A percentile compares a stretch with the other conserved stretches of the same genome.
Conservation (phyloP, 2,797 vertebrate species). For the Neopelma chrysocephalum region DNA sequence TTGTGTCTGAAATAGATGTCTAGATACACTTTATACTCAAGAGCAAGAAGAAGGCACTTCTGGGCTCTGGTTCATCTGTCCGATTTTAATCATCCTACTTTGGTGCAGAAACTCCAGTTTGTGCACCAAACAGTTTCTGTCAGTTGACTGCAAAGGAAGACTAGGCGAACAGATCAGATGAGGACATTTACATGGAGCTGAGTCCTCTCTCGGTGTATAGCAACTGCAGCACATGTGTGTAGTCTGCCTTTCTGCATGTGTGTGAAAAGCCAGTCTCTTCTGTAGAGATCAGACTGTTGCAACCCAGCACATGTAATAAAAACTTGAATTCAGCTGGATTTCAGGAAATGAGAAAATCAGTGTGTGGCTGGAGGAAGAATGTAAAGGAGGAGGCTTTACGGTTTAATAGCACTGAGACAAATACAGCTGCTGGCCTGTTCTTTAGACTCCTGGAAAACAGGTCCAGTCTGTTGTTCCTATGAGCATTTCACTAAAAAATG, state of each 20-base stretch:
- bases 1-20: neutral
- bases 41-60: neutral
- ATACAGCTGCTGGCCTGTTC: neutral
- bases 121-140: neutral
- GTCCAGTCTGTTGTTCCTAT: conserved; percentile 8
- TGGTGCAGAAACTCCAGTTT: neutral
- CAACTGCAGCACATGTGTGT: neutral
- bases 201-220: neutral
- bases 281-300: neutral
- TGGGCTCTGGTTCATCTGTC: neutral
- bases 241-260: neutral
- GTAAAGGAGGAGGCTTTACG: neutral
- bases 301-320: neutral
- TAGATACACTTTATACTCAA: neutral
- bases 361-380: neutral
- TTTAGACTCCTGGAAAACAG: conserved; percentile 15
- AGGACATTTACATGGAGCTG: neutral
- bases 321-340: neutral
- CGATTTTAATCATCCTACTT: neutral
- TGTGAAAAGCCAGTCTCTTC: neutral
- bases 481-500: conserved; percentile 49
- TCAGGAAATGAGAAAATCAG: conserved; percentile 55
- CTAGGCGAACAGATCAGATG: neutral
- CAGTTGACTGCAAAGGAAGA: neutral
- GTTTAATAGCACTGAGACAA: conserved; percentile 26